phyloP scores from a whole-genome alignment of 2,113 vertebrate species.

The Coptodon bakossiorum region DNA sequence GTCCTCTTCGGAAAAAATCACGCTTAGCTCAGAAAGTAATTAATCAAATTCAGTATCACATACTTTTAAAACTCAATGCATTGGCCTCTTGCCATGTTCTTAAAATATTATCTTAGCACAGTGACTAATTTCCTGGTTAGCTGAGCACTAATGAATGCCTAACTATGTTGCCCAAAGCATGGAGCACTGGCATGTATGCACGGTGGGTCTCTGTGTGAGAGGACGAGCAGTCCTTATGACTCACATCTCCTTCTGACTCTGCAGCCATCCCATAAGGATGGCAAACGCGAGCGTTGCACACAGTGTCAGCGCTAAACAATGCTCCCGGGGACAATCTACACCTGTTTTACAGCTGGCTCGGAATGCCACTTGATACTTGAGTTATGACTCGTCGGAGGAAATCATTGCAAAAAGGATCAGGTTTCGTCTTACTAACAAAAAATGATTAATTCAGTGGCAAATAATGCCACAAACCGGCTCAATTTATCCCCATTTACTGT shows the following conservation, averaged over 20 bases:
- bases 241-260: not conserved
- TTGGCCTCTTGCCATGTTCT: constrained; percentile 30
- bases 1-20: not conserved
- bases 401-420: constrained; percentile 18
- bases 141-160: constrained; percentile 50
- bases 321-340: constrained; percentile 5
- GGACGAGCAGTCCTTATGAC: not conserved
- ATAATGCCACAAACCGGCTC: not conserved
- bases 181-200: not conserved
- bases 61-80: not conserved
- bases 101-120: constrained; percentile 46
- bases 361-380: constrained; percentile 19
- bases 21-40: not conserved
- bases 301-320: not conserved
- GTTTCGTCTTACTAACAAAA: constrained; percentile 15
- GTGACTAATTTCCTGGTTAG: constrained; percentile 54
- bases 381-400: constrained; percentile 4
- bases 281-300: not conserved
- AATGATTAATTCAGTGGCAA: constrained; percentile 28
- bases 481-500: not conserved
- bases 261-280: not conserved
- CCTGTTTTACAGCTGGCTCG: not conserved
- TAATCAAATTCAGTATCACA: constrained; percentile 1
- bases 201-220: not conserved
- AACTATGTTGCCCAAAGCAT: constrained; percentile 16